These are phyloP conservation scores for Pogonocichla stellata DNA, from an alignment of 2,113 vertebrate genomes.

Conservation along the genomic window DNA sequence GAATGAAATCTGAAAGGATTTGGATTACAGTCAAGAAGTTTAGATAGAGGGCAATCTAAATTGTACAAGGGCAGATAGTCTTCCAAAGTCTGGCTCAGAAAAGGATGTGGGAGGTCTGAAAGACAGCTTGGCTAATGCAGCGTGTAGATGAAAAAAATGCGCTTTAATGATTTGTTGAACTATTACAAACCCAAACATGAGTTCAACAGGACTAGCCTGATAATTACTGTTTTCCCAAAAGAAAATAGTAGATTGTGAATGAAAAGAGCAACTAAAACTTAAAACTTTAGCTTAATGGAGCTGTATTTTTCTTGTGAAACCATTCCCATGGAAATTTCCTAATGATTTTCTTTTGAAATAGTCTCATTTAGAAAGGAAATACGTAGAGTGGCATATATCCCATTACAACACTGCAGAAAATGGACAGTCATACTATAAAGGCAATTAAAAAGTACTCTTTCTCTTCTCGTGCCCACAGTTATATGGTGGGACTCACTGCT, in stretches of 20 bases:
- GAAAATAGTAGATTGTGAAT: background rate
- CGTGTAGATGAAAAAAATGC: background rate
- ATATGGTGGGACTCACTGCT: background rate
- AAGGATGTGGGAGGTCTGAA: background rate
- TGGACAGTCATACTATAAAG: background rate
- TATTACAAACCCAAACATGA: constrained; percentile 5
- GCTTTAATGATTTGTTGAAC: constrained; percentile 3
- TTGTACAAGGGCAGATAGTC: background rate
- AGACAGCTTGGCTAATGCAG: background rate
- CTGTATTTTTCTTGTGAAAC: background rate
- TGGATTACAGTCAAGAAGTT: background rate
- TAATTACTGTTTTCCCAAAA: background rate
- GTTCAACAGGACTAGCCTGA: background rate
- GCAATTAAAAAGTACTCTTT: background rate
- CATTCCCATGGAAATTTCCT: background rate
- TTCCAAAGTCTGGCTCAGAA: background rate
- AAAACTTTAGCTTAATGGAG: background rate
- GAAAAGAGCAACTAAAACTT: background rate
- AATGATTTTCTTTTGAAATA: background rate
- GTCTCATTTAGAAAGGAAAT: background rate
- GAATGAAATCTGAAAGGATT: background rate
- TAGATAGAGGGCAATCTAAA: background rate
- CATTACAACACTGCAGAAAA: background rate
- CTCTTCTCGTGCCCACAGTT: background rate
- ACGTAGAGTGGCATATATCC: background rate